Conservation (phyloP, 1,140 invertebrate species). For the Heliconius eleuchia region DNA sequence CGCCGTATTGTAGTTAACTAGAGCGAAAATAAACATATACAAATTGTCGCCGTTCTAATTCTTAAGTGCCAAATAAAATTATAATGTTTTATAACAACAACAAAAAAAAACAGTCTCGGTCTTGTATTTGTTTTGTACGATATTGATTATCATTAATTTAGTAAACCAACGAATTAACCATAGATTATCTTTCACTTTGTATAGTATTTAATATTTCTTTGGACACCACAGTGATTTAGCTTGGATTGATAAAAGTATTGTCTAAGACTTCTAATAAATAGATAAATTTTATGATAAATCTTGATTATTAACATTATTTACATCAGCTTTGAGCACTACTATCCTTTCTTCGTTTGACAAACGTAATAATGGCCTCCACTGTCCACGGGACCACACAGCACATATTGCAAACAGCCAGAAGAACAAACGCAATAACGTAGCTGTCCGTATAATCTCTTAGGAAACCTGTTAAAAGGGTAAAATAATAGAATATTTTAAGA, state of each 20-base stretch:
- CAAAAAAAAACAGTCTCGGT: not conserved
- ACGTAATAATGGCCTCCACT: slow-evolving; percentile 58
- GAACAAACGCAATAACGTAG: slow-evolving; percentile 68
- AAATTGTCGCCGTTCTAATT: no score
- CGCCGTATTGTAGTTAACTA: no score
- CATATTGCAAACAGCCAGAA: slow-evolving; percentile 68
- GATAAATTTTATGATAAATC: not conserved
- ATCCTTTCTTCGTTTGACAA: slow-evolving; percentile 43
- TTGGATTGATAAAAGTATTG: not conserved
- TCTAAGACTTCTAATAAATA: slow-evolving; percentile 1
- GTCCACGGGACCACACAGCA: slow-evolving; percentile 74
- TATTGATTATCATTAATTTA: no score
- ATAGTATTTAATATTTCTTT: not conserved
- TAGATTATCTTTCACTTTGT: not conserved
- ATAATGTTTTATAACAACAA: not conserved
- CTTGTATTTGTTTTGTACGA: not conserved
- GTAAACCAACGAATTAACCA: not conserved
- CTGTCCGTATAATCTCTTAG: slow-evolving; percentile 71
- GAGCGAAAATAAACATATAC: no score
- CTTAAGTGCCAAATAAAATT: not conserved
- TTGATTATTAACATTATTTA: not conserved
- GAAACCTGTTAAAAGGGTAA: slow-evolving; percentile 61
- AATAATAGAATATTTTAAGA: not conserved
- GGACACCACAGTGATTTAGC: not conserved
- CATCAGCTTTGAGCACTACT: not conserved